Conservation (phyloP, 2,113 vertebrate genomes). For the Albula glossodonta region DNA sequence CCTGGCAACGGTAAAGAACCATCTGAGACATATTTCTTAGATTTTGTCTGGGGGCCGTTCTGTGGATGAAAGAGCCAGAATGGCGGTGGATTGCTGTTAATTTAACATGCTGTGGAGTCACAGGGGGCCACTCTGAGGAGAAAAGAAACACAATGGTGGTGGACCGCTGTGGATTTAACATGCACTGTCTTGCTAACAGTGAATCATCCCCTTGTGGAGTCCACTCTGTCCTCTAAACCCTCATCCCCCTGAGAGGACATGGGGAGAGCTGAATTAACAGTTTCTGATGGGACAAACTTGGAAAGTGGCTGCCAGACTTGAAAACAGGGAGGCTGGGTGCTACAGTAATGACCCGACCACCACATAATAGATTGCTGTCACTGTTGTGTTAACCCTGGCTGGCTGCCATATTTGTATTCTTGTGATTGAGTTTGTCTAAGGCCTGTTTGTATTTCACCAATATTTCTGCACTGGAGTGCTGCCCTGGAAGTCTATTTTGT, state of each 20-base stretch:
- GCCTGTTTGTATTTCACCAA: background rate
- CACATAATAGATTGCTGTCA: background rate
- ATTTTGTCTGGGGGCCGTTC: background rate
- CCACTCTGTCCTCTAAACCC: background rate
- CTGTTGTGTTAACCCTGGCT: background rate
- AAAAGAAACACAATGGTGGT: background rate
- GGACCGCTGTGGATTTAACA: background rate
- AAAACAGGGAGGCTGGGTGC: background rate
- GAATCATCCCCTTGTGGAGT: background rate
- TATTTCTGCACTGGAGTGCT: background rate
- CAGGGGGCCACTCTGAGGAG: background rate
- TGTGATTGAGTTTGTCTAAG: background rate
- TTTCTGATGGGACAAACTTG: conserved; percentile 10
- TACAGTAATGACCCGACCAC: background rate
- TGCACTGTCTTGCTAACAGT: background rate
- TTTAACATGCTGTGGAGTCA: background rate
- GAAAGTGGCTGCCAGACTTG: background rate
- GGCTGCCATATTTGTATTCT: background rate
- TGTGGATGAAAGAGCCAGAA: background rate
- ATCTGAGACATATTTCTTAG: background rate
- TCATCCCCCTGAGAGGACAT: background rate
- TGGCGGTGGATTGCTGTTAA: background rate
- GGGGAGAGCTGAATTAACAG: background rate
- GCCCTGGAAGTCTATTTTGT: background rate
- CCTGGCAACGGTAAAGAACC: background rate